Evolutionary conservation across 2,888 invertebrate genomes (phyloP), one percentile per base, ranked within the genome.

Genomic region (Agonopterix alstromeriana): DNA sequence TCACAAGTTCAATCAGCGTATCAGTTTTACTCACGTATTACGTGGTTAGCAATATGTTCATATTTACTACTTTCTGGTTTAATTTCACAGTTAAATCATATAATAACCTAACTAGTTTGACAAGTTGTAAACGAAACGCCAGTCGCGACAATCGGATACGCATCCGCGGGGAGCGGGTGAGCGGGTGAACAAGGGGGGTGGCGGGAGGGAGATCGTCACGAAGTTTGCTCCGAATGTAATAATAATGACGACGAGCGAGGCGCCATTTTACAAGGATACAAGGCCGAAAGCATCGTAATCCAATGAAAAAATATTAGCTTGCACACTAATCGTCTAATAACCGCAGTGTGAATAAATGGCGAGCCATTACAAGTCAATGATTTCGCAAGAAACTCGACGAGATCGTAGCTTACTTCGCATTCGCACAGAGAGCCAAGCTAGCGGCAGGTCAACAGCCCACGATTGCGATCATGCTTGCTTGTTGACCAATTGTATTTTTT

Each of bases 221-320:
- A 87, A 87, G 85, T 85, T 86, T 77, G 84, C 85, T 86, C 77
- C 84, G 82, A 82, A 81, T 81, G 83, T 82, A 85, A 82, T 86
- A 85, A 85, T 82, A 83, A 85, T 81, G 82, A 78, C 75, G 74
- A 75, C 77, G 66, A 61, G 36, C 66, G 77, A 79, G 83, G 85
- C 86, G 86, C 87, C 86, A 86, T 85, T 86, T 86, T 85, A 86
- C 84, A 85, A 86, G 84, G 86, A 85, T 84, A 81, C 84, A 84
- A 84, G 84, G 83, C 82, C 78, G 75, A 77, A 76, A 81, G 73
- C 65, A 77, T 81, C 80, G 77, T 79, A 58, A 73, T 68, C 66
- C 69, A 68, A 65, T 73, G 65, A 66, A 78, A 72, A 72, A 69
- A 65, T 57, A 63, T 58, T 59, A 60, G 55, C 51, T 44, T 62